Base-by-base conservation (phyloP, 2,797 vertebrate species). In the Amniataba percoides region DNA sequence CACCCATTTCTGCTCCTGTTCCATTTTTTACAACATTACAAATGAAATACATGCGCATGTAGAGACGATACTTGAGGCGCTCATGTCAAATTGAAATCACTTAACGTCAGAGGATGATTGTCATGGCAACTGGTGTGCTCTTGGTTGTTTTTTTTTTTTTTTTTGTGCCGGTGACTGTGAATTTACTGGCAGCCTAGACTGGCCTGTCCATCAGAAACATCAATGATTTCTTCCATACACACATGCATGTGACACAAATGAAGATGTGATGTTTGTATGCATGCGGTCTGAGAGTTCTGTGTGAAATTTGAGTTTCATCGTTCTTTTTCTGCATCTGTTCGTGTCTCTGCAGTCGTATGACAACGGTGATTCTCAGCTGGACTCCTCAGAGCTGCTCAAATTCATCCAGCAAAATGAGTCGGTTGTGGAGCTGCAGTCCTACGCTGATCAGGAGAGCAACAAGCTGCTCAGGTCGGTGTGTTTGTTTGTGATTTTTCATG, bases 351-450 rank as follows among this genome's bases (percentile, higher is more conserved):
- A 99, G 98, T 97, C 90, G 16, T 98, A 97, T 56, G 98, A 98
- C 67, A 96, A 97, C 34, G 98, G 97, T 0, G 98, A 99, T 87
- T 95, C 97, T 85, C 95, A 93, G 87, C 82, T 99, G 92, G 98
- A 99, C 91, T 99, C 98, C 59, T 94, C 94, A 0, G 98, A 99
- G 86, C 96, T 99, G 82, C 95, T 99, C 81, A 98, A 97, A 62
- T 99, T 99, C 90, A 97, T 99, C 92, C 97, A 98, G 88, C 98
- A 98, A 92, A 99, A 99, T 5, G 97, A 98, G 21, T 97, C 97
- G 0, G 95, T 96, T 2, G 93, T 98, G 82, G 98, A 98, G 88
- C 90, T 99, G 93, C 96, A 96, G 82, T 96, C 97, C 13, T 99
- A 98, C 5, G 87, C 95, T 46, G 97, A 99, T 87, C 96, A 97